Conservation (phyloP, 2,797 vertebrate species). For the Uromys caudimaculatus region DNA sequence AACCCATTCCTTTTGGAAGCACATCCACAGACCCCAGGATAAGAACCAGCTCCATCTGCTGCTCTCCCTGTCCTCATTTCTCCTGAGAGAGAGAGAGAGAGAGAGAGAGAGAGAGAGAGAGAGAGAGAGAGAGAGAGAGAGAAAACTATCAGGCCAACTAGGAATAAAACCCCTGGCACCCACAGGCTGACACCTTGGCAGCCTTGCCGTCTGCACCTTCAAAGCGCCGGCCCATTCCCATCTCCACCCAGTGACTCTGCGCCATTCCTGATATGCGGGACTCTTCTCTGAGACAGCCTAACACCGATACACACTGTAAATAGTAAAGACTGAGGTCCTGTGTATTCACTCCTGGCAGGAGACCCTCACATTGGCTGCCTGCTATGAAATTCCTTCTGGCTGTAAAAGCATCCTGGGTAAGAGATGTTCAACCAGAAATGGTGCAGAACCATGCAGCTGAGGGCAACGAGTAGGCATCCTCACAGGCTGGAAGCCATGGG, state of each 20-base stretch:
- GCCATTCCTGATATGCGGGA: not conserved
- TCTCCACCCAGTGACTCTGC: accelerated
- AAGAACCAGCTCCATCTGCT: not conserved
- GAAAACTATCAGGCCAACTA: not conserved
- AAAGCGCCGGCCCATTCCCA: not conserved
- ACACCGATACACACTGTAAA: not conserved
- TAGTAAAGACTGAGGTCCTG: not conserved
- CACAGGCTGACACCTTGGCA: constrained; percentile 56
- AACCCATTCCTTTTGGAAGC: not conserved
- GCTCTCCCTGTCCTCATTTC: constrained; percentile 39
- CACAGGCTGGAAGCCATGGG: not conserved
- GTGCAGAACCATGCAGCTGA: not conserved
- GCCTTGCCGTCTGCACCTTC: constrained; percentile 58
- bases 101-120: not conserved
- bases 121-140: not conserved
- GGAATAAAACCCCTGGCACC: constrained; percentile 58
- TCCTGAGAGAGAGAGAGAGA: not conserved
- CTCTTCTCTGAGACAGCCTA: constrained; percentile 2
- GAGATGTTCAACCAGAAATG: not conserved
- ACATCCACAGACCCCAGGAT: not conserved
- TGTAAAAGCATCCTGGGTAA: constrained; percentile 44
- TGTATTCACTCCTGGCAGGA: not conserved
- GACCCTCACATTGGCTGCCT: constrained; percentile 12
- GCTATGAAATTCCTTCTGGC: constrained; percentile 52
- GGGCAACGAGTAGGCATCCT: not conserved